Evolutionary conservation across 2,113 vertebrate species (phyloP), one percentile per base, ranked within the genome.

Genomic region (Hypomesus transpacificus): DNA sequence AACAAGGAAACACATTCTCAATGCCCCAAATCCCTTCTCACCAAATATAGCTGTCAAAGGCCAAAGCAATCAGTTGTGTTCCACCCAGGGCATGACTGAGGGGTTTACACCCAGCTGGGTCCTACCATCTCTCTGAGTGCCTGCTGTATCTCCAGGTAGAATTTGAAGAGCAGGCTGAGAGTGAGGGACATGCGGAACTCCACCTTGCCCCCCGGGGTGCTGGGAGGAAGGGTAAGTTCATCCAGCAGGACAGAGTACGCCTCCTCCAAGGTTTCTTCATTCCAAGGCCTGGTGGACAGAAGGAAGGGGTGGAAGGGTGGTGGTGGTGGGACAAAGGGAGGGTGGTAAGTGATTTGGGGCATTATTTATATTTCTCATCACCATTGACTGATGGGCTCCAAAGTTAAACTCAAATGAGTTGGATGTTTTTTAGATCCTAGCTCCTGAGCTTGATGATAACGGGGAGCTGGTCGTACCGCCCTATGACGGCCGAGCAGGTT

Each of bases 131-230:
- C 82, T 75, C 83, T 88, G 63, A 97, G 86, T 57, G 86, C 87
- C 71, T 91, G 91, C 4, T 89, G 81, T 58, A 96, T 85, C 66
- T 94, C 86, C 71, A 98, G 88, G 84, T 95, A 90, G 89, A 97
- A 98, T 60, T 89, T 95, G 87, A 96, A 98, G 80, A 98, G 82
- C 83, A 97, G 93, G 85, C 93, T 95, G 85, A 96, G 78, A 1
- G 92, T 80, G 77, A 98, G 79, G 18, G 92, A 93, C 76, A 91
- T 93, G 68, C 91, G 93, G 82, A 95, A 98, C 57, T 93, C 89
- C 31, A 89, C 86, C 56, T 88, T 93, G 14, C 92, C 94, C 3
- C 92, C 93, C 0, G 84, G 88, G 67, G 89, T 88, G 0, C 91
- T 90, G 0, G 76, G 81, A 14, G 85, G 85, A 13, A 93, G 73